Conservation (phyloP, 2,888 invertebrate genomes). For the Agrilus cyanescens region DNA sequence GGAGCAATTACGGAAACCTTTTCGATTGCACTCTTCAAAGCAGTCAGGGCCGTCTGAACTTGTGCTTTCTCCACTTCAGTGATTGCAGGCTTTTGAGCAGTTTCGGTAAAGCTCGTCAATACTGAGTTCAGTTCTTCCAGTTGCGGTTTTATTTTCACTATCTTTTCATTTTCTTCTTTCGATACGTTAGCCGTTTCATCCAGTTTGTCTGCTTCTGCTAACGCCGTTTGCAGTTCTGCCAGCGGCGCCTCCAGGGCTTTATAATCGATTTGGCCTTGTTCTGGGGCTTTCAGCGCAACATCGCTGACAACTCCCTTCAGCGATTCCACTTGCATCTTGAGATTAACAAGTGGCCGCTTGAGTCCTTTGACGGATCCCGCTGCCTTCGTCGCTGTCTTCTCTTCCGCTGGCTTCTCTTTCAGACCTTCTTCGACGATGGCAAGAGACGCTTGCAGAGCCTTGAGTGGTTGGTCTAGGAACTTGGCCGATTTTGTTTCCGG, state of each 20-base stretch:
- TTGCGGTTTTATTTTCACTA: conserved; percentile 4
- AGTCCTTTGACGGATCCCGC: too few relatives aligned
- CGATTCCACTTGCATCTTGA: too few relatives aligned
- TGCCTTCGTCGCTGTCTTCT: too few relatives aligned
- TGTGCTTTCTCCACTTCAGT: conserved; percentile 10
- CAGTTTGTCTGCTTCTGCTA: conserved; percentile 1
- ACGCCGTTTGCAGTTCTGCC: not conserved
- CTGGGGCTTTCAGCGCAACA: too few relatives aligned
- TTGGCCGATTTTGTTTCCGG: conserved; percentile 9
- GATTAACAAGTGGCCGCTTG: too few relatives aligned
- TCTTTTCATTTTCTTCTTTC: conserved; percentile 1
- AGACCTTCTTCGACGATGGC: not conserved
- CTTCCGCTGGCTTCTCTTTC: too few relatives aligned
- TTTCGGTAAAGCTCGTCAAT: not conserved
- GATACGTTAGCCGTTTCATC: not conserved
- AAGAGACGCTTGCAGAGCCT: not conserved
- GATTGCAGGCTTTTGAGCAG: conserved; percentile 11
- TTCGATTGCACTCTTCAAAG: conserved; percentile 11
- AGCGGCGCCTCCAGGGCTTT: too few relatives aligned
- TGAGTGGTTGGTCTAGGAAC: conserved; percentile 1
- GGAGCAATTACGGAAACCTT: not conserved
- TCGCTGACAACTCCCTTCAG: too few relatives aligned
- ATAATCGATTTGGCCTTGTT: too few relatives aligned
- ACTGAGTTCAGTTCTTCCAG: conserved; percentile 1
- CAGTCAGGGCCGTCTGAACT: conserved; percentile 9